These are phyloP conservation scores for Lithosia quadra DNA, from an alignment of 2,888 invertebrate species.

Conservation along the genomic window DNA sequence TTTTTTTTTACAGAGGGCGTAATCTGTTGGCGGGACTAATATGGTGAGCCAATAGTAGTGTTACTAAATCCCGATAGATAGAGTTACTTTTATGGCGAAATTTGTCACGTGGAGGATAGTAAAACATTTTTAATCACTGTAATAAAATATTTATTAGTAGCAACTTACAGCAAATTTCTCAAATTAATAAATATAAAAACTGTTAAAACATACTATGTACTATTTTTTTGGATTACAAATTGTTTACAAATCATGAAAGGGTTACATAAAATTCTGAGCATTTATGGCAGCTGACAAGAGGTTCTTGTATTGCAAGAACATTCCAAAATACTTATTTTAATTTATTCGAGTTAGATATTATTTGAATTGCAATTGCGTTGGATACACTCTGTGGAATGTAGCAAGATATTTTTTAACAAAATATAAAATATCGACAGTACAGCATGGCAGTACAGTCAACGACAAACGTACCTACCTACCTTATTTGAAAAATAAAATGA, in stretches of 20 bases:
- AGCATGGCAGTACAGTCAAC: neutral
- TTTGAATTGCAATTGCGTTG: conserved; percentile 23
- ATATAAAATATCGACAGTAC: neutral
- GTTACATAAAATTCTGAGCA: conserved; percentile 71
- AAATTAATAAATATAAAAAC: conserved; percentile 60
- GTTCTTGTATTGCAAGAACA: conserved; percentile 2
- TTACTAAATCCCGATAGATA: neutral
- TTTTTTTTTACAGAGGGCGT: too few relatives aligned
- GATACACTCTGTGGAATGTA: conserved; percentile 19
- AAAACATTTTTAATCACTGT: conserved; percentile 66
- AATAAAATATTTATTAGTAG: conserved; percentile 77
- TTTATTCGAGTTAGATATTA: conserved; percentile 44
- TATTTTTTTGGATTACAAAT: conserved; percentile 12
- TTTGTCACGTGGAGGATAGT: neutral
- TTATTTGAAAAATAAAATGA: too few relatives aligned
- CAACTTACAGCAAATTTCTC: conserved; percentile 72
- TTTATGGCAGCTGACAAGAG: conserved; percentile 61
- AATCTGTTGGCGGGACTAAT: too few relatives aligned
- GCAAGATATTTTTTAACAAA: neutral
- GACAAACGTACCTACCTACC: neutral
- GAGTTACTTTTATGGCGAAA: neutral
- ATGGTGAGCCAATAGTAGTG: neutral
- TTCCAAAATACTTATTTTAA: neutral
- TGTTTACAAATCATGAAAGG: conserved; percentile 49
- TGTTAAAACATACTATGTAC: conserved; percentile 44